phyloP scores from a whole-genome alignment of 2,797 vertebrate genomes.

The Taeniopygia guttata region DNA sequence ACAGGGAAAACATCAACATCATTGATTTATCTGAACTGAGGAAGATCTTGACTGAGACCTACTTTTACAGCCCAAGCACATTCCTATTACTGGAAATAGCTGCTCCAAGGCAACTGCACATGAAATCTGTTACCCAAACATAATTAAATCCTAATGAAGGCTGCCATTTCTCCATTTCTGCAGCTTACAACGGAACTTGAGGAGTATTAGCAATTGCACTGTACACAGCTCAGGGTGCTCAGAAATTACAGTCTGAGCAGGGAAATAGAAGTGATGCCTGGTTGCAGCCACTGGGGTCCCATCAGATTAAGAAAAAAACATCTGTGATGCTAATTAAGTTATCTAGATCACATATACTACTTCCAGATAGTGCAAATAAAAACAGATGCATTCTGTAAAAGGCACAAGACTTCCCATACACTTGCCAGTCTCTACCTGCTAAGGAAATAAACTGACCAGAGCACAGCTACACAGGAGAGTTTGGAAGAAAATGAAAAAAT shows the following conservation, averaged over 20 bases:
- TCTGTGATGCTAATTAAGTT: not conserved
- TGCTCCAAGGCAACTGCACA: not conserved
- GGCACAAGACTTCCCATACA: not conserved
- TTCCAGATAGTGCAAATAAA: not conserved
- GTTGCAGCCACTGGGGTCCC: not conserved
- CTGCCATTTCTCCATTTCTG: conserved; percentile 1
- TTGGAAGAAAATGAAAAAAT: not conserved
- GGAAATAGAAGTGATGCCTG: not conserved
- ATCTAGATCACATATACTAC: not conserved
- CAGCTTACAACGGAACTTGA: not conserved
- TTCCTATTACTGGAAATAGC: not conserved
- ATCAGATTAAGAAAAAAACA: not conserved
- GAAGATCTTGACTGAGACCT: not conserved
- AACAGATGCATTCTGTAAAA: not conserved
- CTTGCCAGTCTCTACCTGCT: not conserved
- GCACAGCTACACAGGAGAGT: not conserved
- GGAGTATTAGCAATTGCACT: not conserved
- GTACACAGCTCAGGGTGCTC: not conserved
- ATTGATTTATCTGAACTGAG: not conserved
- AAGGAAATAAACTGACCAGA: not conserved
- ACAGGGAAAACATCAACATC: not conserved
- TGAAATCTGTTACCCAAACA: not conserved
- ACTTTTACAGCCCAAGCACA: conserved; percentile 1
- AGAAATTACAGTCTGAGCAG: not conserved
- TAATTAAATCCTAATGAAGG: conserved; percentile 39